Percentiles rank a stretch among this genome's conserved stretches.
Evolutionary conservation across 1,140 invertebrate genomes (phyloP).

Genomic region (Bicyclus anynana): DNA sequence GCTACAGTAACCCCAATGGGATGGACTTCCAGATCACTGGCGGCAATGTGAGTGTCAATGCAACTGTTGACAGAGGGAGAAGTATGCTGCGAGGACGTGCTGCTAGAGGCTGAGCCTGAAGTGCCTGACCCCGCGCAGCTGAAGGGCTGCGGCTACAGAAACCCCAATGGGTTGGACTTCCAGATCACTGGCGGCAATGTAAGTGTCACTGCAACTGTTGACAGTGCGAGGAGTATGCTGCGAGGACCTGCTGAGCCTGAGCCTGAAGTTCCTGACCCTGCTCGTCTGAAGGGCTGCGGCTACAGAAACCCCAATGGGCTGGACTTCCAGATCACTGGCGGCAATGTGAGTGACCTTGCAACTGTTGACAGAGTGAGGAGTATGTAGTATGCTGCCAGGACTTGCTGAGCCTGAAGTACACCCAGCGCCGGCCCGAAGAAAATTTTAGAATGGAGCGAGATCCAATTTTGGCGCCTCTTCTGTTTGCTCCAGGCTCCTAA

Average conservation of each 20-base stretch:
- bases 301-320: constrained; percentile 49
- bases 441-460: too few species aligned
- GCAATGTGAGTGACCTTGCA: too few species aligned
- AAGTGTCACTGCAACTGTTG: constrained; percentile 30
- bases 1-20: constrained; percentile 47
- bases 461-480: too few species aligned
- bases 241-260: too few species aligned
- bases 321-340: constrained; percentile 36
- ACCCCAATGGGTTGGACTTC: constrained; percentile 47
- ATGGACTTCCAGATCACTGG: constrained; percentile 40
- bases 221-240: too few species aligned
- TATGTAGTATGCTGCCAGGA: too few species aligned
- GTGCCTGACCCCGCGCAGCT: constrained; percentile 26
- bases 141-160: constrained; percentile 46
- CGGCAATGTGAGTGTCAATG: too few species aligned
- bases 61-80: constrained; percentile 48
- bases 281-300: constrained; percentile 37
- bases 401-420: too few species aligned
- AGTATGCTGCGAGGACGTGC: constrained; percentile 50
- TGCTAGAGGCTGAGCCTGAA: constrained; percentile 11
- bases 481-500: too few species aligned
- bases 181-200: constrained; percentile 42
- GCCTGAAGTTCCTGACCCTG: too few species aligned
- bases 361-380: too few species aligned
- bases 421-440: too few species aligned